phyloP scores from a whole-genome alignment of 2,113 vertebrate species.

The Microtus oregoni region DNA sequence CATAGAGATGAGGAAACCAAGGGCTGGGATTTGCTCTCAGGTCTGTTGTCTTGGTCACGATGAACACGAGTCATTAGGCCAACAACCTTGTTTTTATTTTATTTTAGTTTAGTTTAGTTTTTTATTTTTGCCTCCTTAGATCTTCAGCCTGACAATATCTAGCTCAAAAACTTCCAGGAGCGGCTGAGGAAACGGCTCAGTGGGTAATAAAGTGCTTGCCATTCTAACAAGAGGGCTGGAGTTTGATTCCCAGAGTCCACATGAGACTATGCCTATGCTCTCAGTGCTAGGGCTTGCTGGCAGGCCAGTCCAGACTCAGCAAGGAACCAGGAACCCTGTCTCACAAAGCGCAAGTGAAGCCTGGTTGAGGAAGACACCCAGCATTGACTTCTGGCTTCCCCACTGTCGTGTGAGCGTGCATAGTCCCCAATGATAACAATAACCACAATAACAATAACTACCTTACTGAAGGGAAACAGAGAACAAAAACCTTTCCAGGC shows the following conservation, averaged over 20 bases:
- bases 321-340: background rate
- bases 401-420: fast-evolving
- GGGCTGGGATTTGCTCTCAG: background rate
- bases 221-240: background rate
- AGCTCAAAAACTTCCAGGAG: background rate
- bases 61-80: background rate
- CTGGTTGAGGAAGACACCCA: background rate
- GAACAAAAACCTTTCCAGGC: background rate
- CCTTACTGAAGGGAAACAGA: background rate
- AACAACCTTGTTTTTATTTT: background rate
- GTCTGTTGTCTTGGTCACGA: background rate
- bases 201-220: background rate
- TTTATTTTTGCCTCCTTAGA: background rate
- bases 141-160: slow-evolving; percentile 1
- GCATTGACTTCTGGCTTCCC: background rate
- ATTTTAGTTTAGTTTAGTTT: too few species aligned
- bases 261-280: background rate
- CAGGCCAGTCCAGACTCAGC: background rate
- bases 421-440: background rate
- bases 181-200: background rate
- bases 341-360: background rate
- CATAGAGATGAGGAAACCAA: background rate
- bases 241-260: background rate
- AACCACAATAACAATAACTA: background rate
- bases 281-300: background rate